Base-by-base conservation (phyloP, 1,140 invertebrate species). In the Acromyrmex charruanus region DNA sequence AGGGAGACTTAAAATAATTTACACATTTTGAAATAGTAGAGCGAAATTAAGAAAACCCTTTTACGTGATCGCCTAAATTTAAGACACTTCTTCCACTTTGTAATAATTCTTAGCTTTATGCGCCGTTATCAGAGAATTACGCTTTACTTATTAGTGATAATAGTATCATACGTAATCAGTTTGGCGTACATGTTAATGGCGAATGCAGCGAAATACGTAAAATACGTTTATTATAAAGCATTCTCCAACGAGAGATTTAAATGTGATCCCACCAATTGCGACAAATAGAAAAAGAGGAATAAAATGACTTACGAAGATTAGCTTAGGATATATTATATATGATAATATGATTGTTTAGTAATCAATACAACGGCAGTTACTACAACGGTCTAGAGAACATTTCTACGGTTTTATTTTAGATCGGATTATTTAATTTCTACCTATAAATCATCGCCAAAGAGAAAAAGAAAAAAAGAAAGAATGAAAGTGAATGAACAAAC, bases 351-450 rank as follows among this genome's bases (percentile, higher is more conserved):
- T 74, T 10, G 39, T 74, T 21, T 49, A 44, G 39, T 49, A 25
- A 63, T 75, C 10, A 28, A 35, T 44, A 14, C 55, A 75, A 74
- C 44, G 14, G 55, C 39, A 81, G n/a, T 28, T 51, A 69, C 51
- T 81, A 39, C 65, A 81, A 59, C 5, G 31, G 14, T 35, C 18
- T 58, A 71, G 35, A 58, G 1, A 59, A 58, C 21, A 68, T 72
- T 74, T 72, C 31, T 72, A 49, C 2, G 25, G 21, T 82, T 82
- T 72, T n/a, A 12, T 80, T 31, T 81, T 63, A 61, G n/a, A 63
- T 58, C 14, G 39, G 51, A 84, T 84, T 82, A 74, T 74, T 61
- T 75, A 74, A 84, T 63, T 51, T 82, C 49, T 75, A 39, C 6
- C 18, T 44, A 58, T 58, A 3, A 81, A 44, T 71, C 16, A 81